These are phyloP conservation scores for Fulmarus glacialis DNA, from an alignment of 2,113 vertebrate species.

Conservation along the genomic window DNA sequence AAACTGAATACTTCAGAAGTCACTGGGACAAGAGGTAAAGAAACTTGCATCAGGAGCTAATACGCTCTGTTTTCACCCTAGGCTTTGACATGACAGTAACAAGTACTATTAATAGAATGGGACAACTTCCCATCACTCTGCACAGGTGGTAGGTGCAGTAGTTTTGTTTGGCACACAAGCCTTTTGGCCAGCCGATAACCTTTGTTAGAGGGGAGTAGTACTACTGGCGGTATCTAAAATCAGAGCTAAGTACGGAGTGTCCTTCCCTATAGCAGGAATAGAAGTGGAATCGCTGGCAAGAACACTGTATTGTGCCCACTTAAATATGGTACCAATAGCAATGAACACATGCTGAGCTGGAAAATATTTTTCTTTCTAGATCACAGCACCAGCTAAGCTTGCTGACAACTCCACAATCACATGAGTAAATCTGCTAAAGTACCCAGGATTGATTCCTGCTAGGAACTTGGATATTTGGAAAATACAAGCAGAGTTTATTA, in stretches of 20 bases:
- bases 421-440: conserved; percentile 24
- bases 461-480: background rate
- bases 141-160: conserved; percentile 22
- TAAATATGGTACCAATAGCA: conserved; percentile 50
- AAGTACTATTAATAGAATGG: background rate
- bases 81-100: background rate
- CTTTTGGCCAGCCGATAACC: conserved; percentile 17
- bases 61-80: background rate
- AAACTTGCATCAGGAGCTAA: background rate
- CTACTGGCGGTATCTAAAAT: conserved; percentile 51
- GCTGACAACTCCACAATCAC: conserved; percentile 30
- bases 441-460: conserved; percentile 8
- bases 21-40: background rate
- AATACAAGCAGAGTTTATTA: background rate
- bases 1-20: background rate
- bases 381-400: conserved; percentile 50
- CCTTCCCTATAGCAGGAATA: conserved; percentile 75
- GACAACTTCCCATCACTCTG: background rate
- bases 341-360: conserved; percentile 67
- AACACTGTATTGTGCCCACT: conserved; percentile 45
- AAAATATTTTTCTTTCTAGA: conserved; percentile 78
- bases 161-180: background rate
- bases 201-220: conserved; percentile 12
- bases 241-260: conserved; percentile 67
- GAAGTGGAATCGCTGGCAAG: conserved; percentile 71